Conservation (phyloP, 2,888 invertebrate species). For the Dryobota labecula region DNA sequence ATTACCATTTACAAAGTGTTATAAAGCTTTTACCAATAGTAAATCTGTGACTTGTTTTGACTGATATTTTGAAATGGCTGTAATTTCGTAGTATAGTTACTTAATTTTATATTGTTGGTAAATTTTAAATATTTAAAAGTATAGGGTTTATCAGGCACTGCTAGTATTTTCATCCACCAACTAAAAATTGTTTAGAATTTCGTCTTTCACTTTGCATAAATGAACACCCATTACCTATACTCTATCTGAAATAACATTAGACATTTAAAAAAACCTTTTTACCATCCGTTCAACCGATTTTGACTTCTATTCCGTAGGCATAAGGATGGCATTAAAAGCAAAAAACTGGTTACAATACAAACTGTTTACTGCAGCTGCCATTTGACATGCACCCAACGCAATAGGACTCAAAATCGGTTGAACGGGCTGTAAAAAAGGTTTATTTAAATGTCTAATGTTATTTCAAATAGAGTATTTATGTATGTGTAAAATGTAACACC, state of each 20-base stretch:
- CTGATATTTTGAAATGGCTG: constrained; percentile 40
- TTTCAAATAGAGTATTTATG: too few relatives aligned
- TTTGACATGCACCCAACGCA: too few relatives aligned
- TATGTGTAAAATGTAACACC: constrained; percentile 3
- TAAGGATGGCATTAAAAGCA: too few relatives aligned
- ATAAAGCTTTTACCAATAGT: constrained; percentile 1
- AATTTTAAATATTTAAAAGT: background rate
- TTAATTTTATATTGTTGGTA: constrained; percentile 5
- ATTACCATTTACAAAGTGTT: constrained; percentile 2
- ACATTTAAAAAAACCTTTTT: too few relatives aligned
- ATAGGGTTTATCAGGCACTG: constrained; percentile 6
- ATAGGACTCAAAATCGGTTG: too few relatives aligned
- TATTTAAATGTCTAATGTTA: too few relatives aligned
- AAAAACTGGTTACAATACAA: too few relatives aligned
- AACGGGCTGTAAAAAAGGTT: too few relatives aligned
- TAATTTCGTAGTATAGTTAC: constrained; percentile 5
- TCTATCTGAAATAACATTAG: too few relatives aligned
- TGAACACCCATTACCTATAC: background rate
- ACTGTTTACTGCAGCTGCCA: too few relatives aligned
- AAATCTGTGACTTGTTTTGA: constrained; percentile 32
- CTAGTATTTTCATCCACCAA: background rate
- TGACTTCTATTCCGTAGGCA: too few relatives aligned
- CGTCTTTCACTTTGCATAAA: background rate
- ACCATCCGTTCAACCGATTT: too few relatives aligned
- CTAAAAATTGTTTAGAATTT: background rate